Percentiles rank a stretch among this genome's conserved stretches.
Conservation (phyloP, 2,888 invertebrate species). For the Dermolepida albohirtum region DNA sequence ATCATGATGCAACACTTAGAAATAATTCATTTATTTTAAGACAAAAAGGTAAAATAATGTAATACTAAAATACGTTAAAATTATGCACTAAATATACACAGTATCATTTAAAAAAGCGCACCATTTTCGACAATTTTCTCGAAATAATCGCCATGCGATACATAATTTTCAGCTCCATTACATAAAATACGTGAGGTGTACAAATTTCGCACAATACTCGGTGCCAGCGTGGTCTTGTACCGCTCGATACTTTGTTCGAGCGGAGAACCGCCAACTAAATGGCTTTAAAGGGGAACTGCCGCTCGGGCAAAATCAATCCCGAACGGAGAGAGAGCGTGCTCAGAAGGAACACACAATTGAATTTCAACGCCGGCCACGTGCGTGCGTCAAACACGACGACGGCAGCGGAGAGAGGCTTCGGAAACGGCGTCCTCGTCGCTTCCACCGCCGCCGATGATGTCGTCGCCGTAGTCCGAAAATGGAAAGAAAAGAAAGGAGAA, state of each 20-base stretch:
- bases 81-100: too few species aligned
- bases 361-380: slow-evolving; percentile 38
- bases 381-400: slow-evolving; percentile 18
- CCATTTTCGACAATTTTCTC: slow-evolving; percentile 23
- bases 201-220: slow-evolving; percentile 43
- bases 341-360: slow-evolving; percentile 36
- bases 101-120: not conserved
- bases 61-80: too few species aligned
- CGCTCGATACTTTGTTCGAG: slow-evolving; percentile 57
- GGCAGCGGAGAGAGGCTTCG: not conserved
- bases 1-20: too few species aligned
- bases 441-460: too few species aligned
- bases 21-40: too few species aligned
- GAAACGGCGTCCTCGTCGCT: slow-evolving; percentile 3
- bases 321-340: slow-evolving; percentile 14
- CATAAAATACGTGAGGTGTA: slow-evolving; percentile 23
- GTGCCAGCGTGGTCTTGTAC: slow-evolving; percentile 37
- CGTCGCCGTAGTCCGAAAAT: too few species aligned
- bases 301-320: slow-evolving; percentile 59
- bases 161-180: slow-evolving; percentile 35
- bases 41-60: too few species aligned
- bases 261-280: slow-evolving; percentile 58
- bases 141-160: slow-evolving; percentile 20
- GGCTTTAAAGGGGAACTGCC: slow-evolving; percentile 60
- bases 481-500: too few species aligned